Evolutionary conservation across 2,797 vertebrate genomes (phyloP).

Genomic region (Gastrophryne carolinensis): DNA sequence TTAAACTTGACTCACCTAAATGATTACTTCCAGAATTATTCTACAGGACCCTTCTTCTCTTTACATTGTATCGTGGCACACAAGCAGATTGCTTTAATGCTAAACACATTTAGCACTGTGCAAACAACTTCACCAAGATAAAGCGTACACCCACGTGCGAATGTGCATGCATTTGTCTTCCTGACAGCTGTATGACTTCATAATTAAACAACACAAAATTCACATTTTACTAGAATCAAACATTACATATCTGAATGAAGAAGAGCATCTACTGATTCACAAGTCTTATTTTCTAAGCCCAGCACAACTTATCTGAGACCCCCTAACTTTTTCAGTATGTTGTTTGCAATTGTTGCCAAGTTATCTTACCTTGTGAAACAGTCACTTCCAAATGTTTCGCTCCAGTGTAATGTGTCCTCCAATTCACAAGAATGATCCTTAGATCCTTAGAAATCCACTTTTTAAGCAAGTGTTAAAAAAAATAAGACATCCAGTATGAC

Average conservation of each 20-base stretch:
- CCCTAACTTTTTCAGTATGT: too few relatives aligned
- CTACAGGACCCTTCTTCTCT: too few relatives aligned
- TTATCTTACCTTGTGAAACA: conserved; percentile 13
- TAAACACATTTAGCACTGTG: not conserved
- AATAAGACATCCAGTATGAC: conserved; percentile 23
- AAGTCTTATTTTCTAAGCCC: not conserved
- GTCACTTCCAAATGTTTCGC: not conserved
- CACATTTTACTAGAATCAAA: not conserved
- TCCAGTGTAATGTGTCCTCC: not conserved
- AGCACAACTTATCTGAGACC: not conserved
- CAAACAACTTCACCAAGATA: not conserved
- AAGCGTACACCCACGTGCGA: conserved; percentile 1
- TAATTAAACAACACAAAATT: not conserved
- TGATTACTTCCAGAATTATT: too few relatives aligned
- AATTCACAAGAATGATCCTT: not conserved
- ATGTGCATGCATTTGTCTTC: not conserved
- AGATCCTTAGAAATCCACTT: conserved; percentile 32
- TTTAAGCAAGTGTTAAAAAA: not conserved
- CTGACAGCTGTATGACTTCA: conserved; percentile 2
- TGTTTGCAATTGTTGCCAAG: not conserved
- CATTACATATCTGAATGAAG: not conserved
- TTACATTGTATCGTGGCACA: not conserved
- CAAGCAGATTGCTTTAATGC: not conserved
- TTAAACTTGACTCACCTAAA: too few relatives aligned
- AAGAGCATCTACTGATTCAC: not conserved